phyloP scores from a whole-genome alignment of 2,113 vertebrate genomes.

The Ceratotherium simum region DNA sequence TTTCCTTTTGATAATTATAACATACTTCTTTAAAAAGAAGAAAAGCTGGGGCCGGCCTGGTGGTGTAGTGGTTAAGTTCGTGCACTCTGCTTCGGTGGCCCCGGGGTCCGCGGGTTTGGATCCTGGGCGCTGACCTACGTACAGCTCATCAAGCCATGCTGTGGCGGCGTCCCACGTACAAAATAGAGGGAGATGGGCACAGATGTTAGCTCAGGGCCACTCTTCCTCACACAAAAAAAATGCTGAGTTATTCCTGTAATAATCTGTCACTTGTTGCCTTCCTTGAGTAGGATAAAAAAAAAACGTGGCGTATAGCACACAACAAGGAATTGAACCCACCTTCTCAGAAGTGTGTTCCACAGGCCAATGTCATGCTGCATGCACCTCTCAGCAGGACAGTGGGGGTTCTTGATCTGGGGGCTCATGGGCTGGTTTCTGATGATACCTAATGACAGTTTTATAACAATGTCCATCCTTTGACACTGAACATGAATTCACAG shows the following conservation, averaged over 20 bases:
- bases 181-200: no score
- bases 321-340: not conserved
- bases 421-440: not conserved
- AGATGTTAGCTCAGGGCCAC: no score
- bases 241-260: not conserved
- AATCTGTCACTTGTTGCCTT: not conserved
- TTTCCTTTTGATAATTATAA: slow-evolving; percentile 14
- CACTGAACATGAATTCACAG: not conserved
- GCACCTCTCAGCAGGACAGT: not conserved
- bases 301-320: not conserved
- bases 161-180: no score
- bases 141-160: no score
- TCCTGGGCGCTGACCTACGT: no score
- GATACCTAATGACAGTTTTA: not conserved
- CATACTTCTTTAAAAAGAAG: not conserved
- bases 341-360: not conserved
- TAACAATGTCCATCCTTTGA: not conserved
- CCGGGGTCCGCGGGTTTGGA: no score
- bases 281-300: not conserved
- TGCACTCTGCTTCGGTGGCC: no score
- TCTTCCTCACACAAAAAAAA: no score
- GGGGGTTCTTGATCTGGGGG: not conserved
- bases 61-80: no score
- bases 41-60: not conserved
- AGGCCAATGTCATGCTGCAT: not conserved